phyloP scores from a whole-genome alignment of 2,113 vertebrate species.

The Sebastes schlegelii region DNA sequence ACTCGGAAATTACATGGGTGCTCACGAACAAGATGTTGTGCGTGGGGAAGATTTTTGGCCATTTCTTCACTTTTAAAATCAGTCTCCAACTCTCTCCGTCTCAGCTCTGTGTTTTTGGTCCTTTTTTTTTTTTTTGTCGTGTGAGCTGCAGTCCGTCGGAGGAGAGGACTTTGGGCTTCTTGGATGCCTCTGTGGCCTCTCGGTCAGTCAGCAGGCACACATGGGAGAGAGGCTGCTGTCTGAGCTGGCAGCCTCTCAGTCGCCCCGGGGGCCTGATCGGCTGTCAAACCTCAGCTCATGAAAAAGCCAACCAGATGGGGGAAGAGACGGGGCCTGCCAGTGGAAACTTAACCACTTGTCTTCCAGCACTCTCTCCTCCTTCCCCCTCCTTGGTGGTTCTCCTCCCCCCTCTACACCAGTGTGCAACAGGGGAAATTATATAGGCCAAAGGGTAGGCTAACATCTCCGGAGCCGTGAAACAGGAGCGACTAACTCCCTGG shows the following conservation, averaged over 20 bases:
- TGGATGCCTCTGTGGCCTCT: conserved; percentile 54
- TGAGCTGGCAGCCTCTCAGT: conserved; percentile 70
- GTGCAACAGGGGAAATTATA: conserved; percentile 75
- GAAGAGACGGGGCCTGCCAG: conserved; percentile 61
- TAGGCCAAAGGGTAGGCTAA: conserved; percentile 83
- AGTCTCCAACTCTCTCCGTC: not conserved
- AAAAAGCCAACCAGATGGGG: conserved; percentile 77
- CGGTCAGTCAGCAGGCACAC: conserved; percentile 59
- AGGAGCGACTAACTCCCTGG: conserved; percentile 47
- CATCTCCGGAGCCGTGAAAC: conserved; percentile 69
- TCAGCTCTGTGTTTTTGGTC: conserved; percentile 20
- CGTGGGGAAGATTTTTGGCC: conserved; percentile 7
- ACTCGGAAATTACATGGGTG: conserved; percentile 46
- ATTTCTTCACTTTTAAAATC: conserved; percentile 3
- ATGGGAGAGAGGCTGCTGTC: conserved; percentile 56
- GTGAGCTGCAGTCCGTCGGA: conserved; percentile 14
- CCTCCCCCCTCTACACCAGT: conserved; percentile 9
- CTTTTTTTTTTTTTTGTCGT: conserved; percentile 1
- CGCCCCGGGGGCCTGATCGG: conserved; percentile 69
- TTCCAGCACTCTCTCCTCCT: conserved; percentile 33
- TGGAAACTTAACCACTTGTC: conserved; percentile 81
- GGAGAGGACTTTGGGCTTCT: conserved; percentile 20
- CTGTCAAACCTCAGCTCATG: conserved; percentile 74
- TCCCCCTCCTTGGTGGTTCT: not conserved
- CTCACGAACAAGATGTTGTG: conserved; percentile 32